These are phyloP conservation scores for Papilio glaucus DNA, from an alignment of 1,140 invertebrate genomes.

Conservation along the genomic window DNA sequence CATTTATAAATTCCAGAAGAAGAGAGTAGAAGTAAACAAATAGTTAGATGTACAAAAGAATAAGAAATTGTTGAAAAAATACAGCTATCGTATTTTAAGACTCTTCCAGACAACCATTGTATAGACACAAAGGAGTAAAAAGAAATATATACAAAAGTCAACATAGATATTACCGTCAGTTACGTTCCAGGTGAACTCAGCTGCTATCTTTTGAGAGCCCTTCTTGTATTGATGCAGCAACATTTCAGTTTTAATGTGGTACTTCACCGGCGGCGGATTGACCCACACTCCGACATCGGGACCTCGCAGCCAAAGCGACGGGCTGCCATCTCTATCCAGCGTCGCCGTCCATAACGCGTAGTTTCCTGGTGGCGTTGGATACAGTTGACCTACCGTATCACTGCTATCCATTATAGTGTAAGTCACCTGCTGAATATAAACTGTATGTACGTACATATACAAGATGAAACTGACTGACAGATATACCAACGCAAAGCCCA, in stretches of 20 bases:
- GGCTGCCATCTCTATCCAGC: slow-evolving; percentile 48
- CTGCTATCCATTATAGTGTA: slow-evolving; percentile 50
- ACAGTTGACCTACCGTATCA: slow-evolving; percentile 36
- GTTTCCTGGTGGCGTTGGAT: slow-evolving; percentile 39
- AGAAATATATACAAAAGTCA: slow-evolving; percentile 10
- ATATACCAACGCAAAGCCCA: too few species aligned
- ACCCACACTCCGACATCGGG: slow-evolving; percentile 44
- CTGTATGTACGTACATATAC: too few species aligned
- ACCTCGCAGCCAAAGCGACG: slow-evolving; percentile 52
- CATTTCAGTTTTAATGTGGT: slow-evolving; percentile 47
- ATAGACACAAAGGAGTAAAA: too few species aligned
- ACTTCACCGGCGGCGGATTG: slow-evolving; percentile 42
- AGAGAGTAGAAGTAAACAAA: too few species aligned
- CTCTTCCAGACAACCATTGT: too few species aligned
- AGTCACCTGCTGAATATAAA: slow-evolving; percentile 48
- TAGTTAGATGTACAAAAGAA: too few species aligned
- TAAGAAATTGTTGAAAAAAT: too few species aligned
- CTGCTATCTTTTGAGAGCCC: slow-evolving; percentile 40
- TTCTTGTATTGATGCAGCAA: slow-evolving; percentile 34
- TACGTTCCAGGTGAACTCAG: slow-evolving; percentile 56
- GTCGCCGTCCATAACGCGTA: slow-evolving; percentile 59
- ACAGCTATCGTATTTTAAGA: too few species aligned
- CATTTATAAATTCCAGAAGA: too few species aligned
- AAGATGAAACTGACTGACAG: too few species aligned
- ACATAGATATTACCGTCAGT: slow-evolving; percentile 52